Conservation (phyloP, 2,113 vertebrate genomes). For the Gasterosteus aculeatus region DNA sequence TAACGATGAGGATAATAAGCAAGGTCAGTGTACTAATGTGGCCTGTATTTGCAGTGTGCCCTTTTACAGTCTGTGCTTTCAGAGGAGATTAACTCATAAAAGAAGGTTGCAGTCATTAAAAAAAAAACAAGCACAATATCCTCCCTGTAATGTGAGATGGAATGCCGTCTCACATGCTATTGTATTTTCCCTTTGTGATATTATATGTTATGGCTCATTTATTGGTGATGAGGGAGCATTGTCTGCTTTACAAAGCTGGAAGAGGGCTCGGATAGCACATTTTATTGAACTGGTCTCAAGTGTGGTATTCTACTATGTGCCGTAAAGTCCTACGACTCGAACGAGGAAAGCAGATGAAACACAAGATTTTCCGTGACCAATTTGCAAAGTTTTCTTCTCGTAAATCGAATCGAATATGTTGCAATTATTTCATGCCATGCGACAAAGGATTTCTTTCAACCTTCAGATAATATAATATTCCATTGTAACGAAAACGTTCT, state of each 20-base stretch:
- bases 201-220: constrained; percentile 57
- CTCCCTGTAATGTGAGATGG: constrained; percentile 36
- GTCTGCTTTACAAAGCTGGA: constrained; percentile 44
- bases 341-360: constrained; percentile 36
- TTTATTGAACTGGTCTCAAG: constrained; percentile 52
- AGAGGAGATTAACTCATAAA: constrained; percentile 33
- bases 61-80: constrained; percentile 2
- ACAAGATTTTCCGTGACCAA: constrained; percentile 27
- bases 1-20: constrained; percentile 20
- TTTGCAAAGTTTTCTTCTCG: constrained; percentile 11
- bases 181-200: constrained; percentile 46
- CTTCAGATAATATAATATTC: neutral
- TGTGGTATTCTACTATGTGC: constrained; percentile 38
- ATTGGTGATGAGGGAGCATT: constrained; percentile 52
- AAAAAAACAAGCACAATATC: constrained; percentile 28
- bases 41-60: neutral
- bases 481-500: constrained; percentile 45
- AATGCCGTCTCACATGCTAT: constrained; percentile 34
- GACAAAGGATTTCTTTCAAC: neutral
- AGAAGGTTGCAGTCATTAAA: constrained; percentile 33
- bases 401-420: constrained; percentile 27
- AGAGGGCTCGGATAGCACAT: constrained; percentile 31
- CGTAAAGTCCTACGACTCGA: constrained; percentile 45
- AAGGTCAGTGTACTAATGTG: constrained; percentile 12
- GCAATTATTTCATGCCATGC: neutral